Evolutionary conservation across 2,113 vertebrate species (phyloP).

Genomic region (Rana temporaria): DNA sequence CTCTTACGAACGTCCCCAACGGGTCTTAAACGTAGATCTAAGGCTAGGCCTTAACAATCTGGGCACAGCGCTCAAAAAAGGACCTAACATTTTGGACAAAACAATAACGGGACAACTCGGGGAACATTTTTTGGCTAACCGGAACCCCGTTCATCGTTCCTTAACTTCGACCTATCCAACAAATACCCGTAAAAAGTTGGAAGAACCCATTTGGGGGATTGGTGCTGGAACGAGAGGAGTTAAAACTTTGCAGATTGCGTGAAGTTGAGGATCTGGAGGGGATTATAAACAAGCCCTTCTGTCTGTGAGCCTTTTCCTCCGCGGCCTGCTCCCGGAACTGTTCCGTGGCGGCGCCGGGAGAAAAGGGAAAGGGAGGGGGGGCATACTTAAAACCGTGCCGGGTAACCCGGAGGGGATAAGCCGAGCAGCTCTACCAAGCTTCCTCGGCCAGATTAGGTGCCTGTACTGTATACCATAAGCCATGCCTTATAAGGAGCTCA

Average conservation of each 20-base stretch:
- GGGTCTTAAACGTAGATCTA: too few species aligned
- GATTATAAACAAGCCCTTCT: constrained; percentile 29
- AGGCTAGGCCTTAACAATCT: too few species aligned
- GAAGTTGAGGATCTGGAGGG: not conserved
- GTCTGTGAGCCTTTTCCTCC: not conserved
- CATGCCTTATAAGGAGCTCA: constrained; percentile 55
- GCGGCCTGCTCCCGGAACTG: not conserved
- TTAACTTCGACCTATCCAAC: too few species aligned
- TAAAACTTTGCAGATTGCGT: not conserved
- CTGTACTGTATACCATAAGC: constrained; percentile 49
- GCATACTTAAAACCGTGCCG: constrained; percentile 1
- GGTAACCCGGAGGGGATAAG: not conserved
- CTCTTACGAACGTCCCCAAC: too few species aligned
- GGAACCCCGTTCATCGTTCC: too few species aligned
- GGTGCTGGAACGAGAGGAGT: too few species aligned
- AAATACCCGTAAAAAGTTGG: too few species aligned
- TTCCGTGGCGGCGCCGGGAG: not conserved
- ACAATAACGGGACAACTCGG: too few species aligned
- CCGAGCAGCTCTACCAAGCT: constrained; percentile 10
- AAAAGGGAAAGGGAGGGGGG: not conserved
- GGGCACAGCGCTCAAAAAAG: too few species aligned
- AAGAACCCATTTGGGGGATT: too few species aligned
- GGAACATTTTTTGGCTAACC: too few species aligned
- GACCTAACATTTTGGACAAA: too few species aligned
- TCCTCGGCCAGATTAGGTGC: constrained; percentile 11